These are phyloP conservation scores for Holotrichia oblita DNA, from an alignment of 1,140 invertebrate species.

Conservation along the genomic window DNA sequence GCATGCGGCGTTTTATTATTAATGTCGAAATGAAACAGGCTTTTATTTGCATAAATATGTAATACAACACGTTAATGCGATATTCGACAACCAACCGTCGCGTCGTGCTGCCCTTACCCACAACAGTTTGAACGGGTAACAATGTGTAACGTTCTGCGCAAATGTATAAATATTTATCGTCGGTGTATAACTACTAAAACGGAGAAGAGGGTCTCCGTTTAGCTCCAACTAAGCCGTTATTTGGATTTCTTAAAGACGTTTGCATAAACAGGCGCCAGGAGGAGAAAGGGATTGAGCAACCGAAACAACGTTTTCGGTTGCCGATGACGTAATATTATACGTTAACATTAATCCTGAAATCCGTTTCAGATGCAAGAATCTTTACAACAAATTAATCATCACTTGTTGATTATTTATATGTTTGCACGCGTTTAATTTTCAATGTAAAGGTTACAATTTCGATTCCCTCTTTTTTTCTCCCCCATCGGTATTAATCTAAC, in stretches of 20 bases:
- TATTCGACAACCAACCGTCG: neutral
- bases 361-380: no score
- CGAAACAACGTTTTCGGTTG: neutral
- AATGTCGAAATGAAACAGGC: neutral
- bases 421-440: no score
- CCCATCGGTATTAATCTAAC: no score
- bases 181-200: neutral
- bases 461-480: no score
- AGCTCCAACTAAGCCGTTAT: neutral
- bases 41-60: constrained; percentile 14
- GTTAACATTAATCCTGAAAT: neutral
- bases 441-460: no score
- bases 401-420: no score
- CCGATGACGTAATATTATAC: neutral
- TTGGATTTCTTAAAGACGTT: neutral
- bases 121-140: neutral
- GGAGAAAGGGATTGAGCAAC: constrained; percentile 15
- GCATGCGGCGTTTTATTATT: constrained; percentile 14
- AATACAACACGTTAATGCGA: constrained; percentile 12
- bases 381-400: no score
- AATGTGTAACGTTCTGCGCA: neutral
- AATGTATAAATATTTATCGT: constrained; percentile 18
- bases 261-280: neutral
- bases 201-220: neutral
- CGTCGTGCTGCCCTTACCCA: neutral